Conservation (phyloP, 92 coral and sea anemone species). For the Umimayanthus chanpuru region DNA sequence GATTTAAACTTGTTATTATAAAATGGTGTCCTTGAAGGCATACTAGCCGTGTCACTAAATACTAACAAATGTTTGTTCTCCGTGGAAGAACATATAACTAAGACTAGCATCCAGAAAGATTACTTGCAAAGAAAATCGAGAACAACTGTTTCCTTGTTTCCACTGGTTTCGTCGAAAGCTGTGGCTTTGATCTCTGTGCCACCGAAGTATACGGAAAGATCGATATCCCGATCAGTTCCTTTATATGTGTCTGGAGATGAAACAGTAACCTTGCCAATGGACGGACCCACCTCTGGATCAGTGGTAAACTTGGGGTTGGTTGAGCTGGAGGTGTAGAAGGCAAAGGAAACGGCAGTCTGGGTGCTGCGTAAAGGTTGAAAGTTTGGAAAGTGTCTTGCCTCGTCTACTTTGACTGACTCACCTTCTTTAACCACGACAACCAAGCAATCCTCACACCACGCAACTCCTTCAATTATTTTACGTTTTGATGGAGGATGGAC, state of each 20-base stretch:
- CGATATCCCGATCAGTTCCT: conserved; percentile 60
- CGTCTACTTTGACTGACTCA: neutral
- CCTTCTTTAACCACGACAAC: neutral
- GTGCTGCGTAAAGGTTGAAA: neutral
- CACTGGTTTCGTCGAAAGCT: conserved; percentile 46
- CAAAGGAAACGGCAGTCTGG: neutral
- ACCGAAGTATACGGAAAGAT: conserved; percentile 58
- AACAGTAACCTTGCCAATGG: conserved; percentile 54
- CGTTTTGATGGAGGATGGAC: neutral
- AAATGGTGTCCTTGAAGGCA: too few relatives aligned
- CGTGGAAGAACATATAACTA: too few relatives aligned
- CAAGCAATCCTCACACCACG: neutral
- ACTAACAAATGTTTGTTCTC: too few relatives aligned
- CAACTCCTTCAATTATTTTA: neutral
- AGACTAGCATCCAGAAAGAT: neutral
- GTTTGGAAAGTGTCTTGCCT: neutral
- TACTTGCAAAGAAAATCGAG: conserved; percentile 25
- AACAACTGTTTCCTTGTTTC: neutral
- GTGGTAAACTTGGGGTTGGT: conserved; percentile 45
- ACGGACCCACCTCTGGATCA: conserved; percentile 54
- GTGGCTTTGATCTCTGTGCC: conserved; percentile 70
- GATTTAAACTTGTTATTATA: too few relatives aligned
- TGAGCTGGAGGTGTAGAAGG: conserved; percentile 53
- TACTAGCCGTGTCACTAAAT: too few relatives aligned
- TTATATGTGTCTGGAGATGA: conserved; percentile 57